phyloP scores from a whole-genome alignment of 2,888 invertebrate genomes.

The Polydrusus tereticollis region DNA sequence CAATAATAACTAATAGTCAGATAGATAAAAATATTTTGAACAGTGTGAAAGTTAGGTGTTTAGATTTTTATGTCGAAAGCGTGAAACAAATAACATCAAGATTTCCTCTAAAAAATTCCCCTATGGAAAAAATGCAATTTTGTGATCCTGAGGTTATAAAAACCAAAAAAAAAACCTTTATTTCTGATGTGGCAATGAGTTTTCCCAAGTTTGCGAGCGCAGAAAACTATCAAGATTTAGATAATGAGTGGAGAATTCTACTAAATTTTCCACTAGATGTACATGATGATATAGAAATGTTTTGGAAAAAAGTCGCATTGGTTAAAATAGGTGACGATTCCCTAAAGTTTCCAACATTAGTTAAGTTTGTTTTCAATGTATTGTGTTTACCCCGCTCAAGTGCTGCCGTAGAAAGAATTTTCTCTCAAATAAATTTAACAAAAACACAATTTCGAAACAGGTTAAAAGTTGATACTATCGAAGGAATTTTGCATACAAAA shows the following conservation, averaged over 20 bases:
- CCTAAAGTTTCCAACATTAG: conserved; percentile 21
- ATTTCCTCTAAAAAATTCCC: conserved; percentile 27
- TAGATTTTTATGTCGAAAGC: conserved; percentile 43
- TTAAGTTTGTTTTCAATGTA: conserved; percentile 22
- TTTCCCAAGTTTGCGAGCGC: conserved; percentile 14
- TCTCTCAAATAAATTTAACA: conserved; percentile 7
- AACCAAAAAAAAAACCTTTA: conserved; percentile 6
- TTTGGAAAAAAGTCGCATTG: conserved; percentile 15
- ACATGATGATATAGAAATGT: conserved; percentile 8
- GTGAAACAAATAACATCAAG: conserved; percentile 33
- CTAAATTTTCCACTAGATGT: conserved; percentile 15
- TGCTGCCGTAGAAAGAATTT: conserved; percentile 21
- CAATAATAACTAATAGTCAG: background rate
- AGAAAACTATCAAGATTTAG: conserved; percentile 16
- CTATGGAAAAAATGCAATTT: conserved; percentile 12
- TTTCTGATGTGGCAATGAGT: conserved; percentile 6
- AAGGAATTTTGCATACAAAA: conserved; percentile 17
- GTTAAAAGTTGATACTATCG: background rate
- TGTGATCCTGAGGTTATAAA: conserved; percentile 11
- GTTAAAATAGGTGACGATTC: conserved; percentile 22
- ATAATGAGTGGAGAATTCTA: conserved; percentile 34
- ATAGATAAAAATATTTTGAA: conserved; percentile 7
- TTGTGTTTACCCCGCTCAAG: conserved; percentile 27
- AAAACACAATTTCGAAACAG: conserved; percentile 11
- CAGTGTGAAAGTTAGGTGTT: conserved; percentile 27